Conservation (phyloP, 1,140 invertebrate genomes). For the Hyles vespertilio region DNA sequence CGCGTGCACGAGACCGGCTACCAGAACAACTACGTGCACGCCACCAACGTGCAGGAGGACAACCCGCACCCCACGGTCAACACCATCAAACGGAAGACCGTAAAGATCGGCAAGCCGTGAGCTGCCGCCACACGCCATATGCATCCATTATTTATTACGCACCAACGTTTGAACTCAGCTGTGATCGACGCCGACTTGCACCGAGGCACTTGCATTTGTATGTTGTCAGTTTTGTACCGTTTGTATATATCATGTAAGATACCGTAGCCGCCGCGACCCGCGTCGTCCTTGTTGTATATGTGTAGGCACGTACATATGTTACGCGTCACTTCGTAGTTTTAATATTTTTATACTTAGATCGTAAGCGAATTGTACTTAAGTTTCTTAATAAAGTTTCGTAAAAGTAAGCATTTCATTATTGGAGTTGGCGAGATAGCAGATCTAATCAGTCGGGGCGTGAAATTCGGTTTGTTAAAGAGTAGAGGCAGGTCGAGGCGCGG, state of each 20-base stretch:
- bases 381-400: slow-evolving; percentile 72
- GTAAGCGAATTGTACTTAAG: slow-evolving; percentile 56
- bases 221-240: slow-evolving; percentile 1
- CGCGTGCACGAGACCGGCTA: slow-evolving; percentile 48
- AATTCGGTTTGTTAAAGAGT: slow-evolving; percentile 40
- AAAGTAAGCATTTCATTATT: slow-evolving; percentile 55
- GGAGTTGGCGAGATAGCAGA: slow-evolving; percentile 35
- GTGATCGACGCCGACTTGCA: slow-evolving; percentile 10
- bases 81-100: slow-evolving; percentile 29
- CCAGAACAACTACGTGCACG: slow-evolving; percentile 48
- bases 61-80: slow-evolving; percentile 30
- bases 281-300: slow-evolving; percentile 8
- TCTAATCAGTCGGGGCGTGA: slow-evolving; percentile 47
- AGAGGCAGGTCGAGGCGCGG: slow-evolving; percentile 42
- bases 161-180: slow-evolving; percentile 2
- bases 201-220: slow-evolving; percentile 16
- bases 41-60: slow-evolving; percentile 47
- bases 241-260: neutral
- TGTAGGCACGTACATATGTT: slow-evolving; percentile 13
- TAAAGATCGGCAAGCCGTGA: slow-evolving; percentile 31
- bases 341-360: slow-evolving; percentile 62
- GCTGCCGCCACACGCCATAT: slow-evolving; percentile 49
- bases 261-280: neutral
- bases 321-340: slow-evolving; percentile 30
- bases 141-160: slow-evolving; percentile 51